Base-by-base conservation (phyloP, 2,113 vertebrate species). In the Fulica atra region DNA sequence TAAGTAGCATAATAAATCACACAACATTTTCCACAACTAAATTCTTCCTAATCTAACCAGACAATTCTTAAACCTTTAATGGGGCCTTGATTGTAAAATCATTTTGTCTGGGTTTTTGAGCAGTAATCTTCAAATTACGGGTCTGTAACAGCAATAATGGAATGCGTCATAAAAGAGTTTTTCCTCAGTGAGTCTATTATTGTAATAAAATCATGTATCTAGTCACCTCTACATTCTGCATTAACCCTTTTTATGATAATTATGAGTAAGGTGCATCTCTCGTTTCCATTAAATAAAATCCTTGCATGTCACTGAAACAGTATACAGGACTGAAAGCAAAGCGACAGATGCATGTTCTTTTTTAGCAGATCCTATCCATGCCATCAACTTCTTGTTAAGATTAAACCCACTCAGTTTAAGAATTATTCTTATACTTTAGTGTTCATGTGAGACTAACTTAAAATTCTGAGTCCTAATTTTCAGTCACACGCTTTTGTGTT, bases 101-200 rank as follows among this genome's bases (percentile, higher is more conserved):
- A 90, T 92, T 97, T 96, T 2, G 40, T 92, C 91, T 93, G 79
- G n/a, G 56, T 35, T 95, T 96, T 69, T 85, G 61, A 92, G 92
- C 70, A 76, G 79, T 91, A 88, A 95, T 97, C 88, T 93, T 94
- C 76, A 96, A 98, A 97, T 95, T 88, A 95, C 9, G 13, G 80
- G 59, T 85, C 84, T 93, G 78, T 82, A 96, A 94, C 77, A 70
- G 36, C 59, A 88, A 57, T 85, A 86, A 86, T 90, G 84, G 80
- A 95, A 89, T n/a, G 53, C 88, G 54, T 93, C 61, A 53, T 97
- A 82, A 93, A 96, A 89, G 26, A 90, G 77, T 78, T 88, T 83
- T 94, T 95, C 61, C 63, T 92, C 13, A 28, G 14, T 65, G 36
- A 79, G 56, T 74, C 60, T 95, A 88, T 89, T 84, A 94, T 60